phyloP scores from a whole-genome alignment of 2,888 invertebrate genomes.

The Chrysotoxum bicinctum region DNA sequence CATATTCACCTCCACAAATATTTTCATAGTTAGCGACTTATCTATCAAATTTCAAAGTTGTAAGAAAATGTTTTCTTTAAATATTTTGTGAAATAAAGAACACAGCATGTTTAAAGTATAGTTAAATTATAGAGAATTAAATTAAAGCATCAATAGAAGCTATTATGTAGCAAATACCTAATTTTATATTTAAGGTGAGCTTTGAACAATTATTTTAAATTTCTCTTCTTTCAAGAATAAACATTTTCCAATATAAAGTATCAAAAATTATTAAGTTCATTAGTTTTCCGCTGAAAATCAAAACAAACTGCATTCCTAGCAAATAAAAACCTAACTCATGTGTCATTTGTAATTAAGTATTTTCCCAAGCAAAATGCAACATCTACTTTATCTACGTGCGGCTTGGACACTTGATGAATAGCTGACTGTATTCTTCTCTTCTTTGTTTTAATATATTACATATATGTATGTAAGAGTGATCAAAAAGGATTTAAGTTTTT shows the following conservation, averaged over 20 bases:
- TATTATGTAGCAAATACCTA: no score
- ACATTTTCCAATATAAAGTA: neutral
- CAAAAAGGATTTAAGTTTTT: constrained; percentile 43
- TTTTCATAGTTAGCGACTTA: no score
- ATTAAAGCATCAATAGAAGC: no score
- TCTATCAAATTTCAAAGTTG: no score
- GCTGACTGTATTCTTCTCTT: neutral
- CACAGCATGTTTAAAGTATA: no score
- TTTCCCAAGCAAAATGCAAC: neutral
- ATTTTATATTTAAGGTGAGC: no score
- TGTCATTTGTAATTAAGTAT: constrained; percentile 18
- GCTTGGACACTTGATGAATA: constrained; percentile 4
- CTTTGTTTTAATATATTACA: neutral
- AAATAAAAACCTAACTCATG: constrained; percentile 1
- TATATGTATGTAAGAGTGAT: neutral
- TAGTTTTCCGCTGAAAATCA: neutral
- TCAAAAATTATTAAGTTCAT: neutral
- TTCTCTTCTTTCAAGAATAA: neutral
- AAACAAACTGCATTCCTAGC: neutral
- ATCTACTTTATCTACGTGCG: neutral
- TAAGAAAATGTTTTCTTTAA: no score
- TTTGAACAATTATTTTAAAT: neutral
- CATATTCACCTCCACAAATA: no score
- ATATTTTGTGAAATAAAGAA: no score
- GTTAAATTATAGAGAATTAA: no score